These are phyloP conservation scores for Eciton burchellii DNA, from an alignment of 1,140 invertebrate species.

Conservation along the genomic window DNA sequence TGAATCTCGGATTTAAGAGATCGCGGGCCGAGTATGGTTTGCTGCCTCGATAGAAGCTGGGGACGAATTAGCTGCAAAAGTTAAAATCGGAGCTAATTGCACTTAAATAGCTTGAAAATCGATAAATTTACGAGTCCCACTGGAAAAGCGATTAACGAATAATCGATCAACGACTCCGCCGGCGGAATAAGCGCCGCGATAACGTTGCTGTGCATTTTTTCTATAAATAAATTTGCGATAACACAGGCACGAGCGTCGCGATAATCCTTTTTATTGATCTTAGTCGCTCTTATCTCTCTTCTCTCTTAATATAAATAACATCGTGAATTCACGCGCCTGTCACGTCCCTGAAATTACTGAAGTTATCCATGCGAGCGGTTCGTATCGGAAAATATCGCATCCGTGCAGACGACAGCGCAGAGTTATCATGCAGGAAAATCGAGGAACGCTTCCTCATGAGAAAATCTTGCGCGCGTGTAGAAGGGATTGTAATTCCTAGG, in stretches of 20 bases:
- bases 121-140: not conserved
- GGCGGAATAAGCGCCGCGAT: too few relatives aligned
- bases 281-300: too few relatives aligned
- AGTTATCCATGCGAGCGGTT: not conserved
- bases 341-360: not conserved
- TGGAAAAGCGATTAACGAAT: too few relatives aligned
- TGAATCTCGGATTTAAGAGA: conserved; percentile 28
- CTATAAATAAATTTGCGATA: not conserved
- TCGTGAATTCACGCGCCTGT: not conserved
- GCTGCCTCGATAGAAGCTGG: not conserved
- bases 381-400: not conserved
- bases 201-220: too few relatives aligned
- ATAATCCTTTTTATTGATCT: conserved; percentile 1
- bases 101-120: not conserved
- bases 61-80: not conserved
- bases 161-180: too few relatives aligned
- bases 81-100: not conserved
- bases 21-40: not conserved
- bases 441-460: not conserved
- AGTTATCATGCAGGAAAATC: not conserved
- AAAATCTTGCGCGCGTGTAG: not conserved
- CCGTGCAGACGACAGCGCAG: not conserved
- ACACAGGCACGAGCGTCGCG: not conserved
- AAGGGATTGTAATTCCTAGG: conserved; percentile 27
- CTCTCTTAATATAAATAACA: too few relatives aligned